These are phyloP conservation scores for Heterocephalus glaber DNA, from an alignment of 2,113 vertebrate genomes.

Conservation along the genomic window DNA sequence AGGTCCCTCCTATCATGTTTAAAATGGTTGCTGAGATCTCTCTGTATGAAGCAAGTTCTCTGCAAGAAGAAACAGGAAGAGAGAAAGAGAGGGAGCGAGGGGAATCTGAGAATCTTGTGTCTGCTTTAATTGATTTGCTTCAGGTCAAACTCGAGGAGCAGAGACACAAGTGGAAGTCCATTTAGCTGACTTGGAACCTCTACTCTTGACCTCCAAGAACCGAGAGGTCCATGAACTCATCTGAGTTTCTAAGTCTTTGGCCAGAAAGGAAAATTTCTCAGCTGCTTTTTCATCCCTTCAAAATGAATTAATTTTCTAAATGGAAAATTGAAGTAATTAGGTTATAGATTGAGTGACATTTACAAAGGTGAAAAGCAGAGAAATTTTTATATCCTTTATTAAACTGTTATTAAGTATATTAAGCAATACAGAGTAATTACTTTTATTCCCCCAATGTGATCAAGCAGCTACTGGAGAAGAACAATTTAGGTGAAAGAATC, in stretches of 20 bases:
- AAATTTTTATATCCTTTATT: constrained; percentile 78
- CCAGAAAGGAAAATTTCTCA: constrained; percentile 69
- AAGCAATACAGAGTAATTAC: constrained; percentile 77
- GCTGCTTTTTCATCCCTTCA: constrained; percentile 74
- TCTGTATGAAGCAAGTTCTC: background rate
- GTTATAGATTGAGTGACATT: constrained; percentile 82
- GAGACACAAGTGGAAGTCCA: background rate
- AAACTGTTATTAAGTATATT: constrained; percentile 77
- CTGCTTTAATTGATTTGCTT: constrained; percentile 57
- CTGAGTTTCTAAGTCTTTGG: background rate
- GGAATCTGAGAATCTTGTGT: background rate
- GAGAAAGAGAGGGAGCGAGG: background rate
- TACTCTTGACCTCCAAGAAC: constrained; percentile 45
- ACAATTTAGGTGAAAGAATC: background rate
- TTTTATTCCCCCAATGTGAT: constrained; percentile 77
- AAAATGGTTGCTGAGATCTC: background rate
- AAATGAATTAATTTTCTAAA: constrained; percentile 80
- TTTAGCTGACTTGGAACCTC: constrained; percentile 25
- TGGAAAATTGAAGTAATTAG: constrained; percentile 85
- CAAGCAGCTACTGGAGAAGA: background rate
- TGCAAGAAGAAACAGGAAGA: background rate
- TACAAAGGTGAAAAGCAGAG: constrained; percentile 78
- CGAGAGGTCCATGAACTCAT: constrained; percentile 30
- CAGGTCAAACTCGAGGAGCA: constrained; percentile 48
- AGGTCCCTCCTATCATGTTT: rapidly evolving